Base-by-base conservation (phyloP, 2,888 invertebrate genomes). In the Caprella mutica region DNA sequence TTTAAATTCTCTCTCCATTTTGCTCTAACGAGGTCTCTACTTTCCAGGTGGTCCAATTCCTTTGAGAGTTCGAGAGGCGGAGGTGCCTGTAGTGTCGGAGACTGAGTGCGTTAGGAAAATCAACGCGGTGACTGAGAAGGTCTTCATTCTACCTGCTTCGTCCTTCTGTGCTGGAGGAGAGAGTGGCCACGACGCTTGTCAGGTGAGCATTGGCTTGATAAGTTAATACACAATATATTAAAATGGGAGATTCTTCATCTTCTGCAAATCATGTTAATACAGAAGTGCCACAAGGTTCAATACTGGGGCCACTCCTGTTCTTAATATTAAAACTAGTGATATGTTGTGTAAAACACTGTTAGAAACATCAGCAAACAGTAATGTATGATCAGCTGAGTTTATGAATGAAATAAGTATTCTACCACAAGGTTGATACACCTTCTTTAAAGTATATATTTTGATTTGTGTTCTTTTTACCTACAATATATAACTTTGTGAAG, bases 141-240 rank as follows among this genome's bases (percentile, higher is more conserved):
- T 90, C 68, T 92, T 92, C 75, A 90, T 91, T 65, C 74, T 92
- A 66, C 92, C 92, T 5, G 89, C 90, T 2, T 88, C 88, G 70
- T 90, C 90, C 71, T 92, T 92, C 76, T 92, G 92, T 73, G 92
- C 91, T 1, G 92, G 92, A 3, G 92, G 91, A 1, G 90, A 91
- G 72, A 83, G 85, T 69, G 90, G 89, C 52, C 89, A 90, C 70
- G 92, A 92, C 71, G 91, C 92, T 14, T 91, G 91, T 69, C 91
- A 91, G 81, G 86, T 86, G 73, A 69, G 65, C 6, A 5, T 38
- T 14, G 8, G 19, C n/a, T 38, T 38, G 38, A 4, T 38, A 2
- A 38, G n/a, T 17, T n/a, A 38, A 38, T 38, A 38, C 17, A 4
- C n/a, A 38, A 3, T 3, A n/a, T 4, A 4, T 38, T 38, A 4